phyloP scores from a whole-genome alignment of 2,797 vertebrate genomes.

The Sandelia bainsii region DNA sequence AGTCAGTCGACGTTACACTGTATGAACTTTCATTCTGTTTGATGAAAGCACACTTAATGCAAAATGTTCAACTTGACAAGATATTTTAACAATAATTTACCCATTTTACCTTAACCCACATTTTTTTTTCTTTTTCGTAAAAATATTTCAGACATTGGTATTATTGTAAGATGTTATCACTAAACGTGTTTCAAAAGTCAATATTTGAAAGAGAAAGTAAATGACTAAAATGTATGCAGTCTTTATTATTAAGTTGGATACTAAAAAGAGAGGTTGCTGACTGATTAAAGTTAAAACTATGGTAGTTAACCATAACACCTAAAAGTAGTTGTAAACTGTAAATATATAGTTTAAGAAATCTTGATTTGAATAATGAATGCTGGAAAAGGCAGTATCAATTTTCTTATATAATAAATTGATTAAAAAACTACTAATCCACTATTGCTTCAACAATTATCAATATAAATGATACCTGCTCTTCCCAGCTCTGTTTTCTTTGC shows the following conservation, averaged over 20 bases:
- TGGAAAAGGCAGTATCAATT: background rate
- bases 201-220: background rate
- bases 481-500: slow-evolving; percentile 48
- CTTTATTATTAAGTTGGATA: background rate
- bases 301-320: no score
- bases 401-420: no score
- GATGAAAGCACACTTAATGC: no score
- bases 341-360: no score
- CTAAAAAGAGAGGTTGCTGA: background rate
- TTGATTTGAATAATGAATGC: background rate
- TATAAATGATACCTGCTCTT: slow-evolving; percentile 24
- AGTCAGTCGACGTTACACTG: no score
- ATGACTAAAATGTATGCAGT: background rate
- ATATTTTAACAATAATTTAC: background rate
- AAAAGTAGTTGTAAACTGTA: no score
- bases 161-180: background rate
- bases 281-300: no score
- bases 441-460: slow-evolving; percentile 36
- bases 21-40: background rate
- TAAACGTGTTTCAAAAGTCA: background rate
- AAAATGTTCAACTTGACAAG: background rate
- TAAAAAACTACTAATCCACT: background rate
- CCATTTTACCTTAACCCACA: no score
- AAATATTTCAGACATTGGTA: background rate
- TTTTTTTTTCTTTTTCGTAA: background rate